These are phyloP conservation scores for Hippoglossus stenolepis DNA, from an alignment of 2,113 vertebrate genomes.

Conservation along the genomic window DNA sequence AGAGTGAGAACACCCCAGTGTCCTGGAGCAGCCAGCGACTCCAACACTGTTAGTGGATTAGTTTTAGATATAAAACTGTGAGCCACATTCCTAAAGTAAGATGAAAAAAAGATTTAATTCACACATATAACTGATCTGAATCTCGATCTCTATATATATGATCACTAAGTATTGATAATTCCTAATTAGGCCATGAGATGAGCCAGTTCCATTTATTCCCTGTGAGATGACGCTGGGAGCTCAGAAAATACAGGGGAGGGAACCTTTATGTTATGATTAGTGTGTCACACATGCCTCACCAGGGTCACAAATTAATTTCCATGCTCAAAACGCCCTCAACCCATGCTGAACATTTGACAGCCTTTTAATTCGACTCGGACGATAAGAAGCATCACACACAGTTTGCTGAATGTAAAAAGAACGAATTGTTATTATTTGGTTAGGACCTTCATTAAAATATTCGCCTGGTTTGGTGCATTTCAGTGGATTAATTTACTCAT, in stretches of 20 bases:
- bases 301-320: neutral
- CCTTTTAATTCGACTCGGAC: neutral
- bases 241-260: neutral
- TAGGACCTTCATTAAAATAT: too few species aligned
- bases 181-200: too few species aligned
- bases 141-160: too few species aligned
- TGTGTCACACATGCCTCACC: neutral
- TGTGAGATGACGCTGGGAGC: neutral
- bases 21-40: too few species aligned
- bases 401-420: too few species aligned
- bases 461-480: too few species aligned
- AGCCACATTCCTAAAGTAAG: neutral
- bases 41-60: slow-evolving; percentile 1
- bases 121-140: neutral
- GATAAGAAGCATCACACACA: too few species aligned
- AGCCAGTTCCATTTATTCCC: too few species aligned
- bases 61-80: neutral
- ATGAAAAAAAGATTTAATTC: neutral
- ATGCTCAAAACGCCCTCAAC: neutral
- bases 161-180: too few species aligned
- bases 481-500: too few species aligned
- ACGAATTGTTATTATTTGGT: too few species aligned
- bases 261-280: neutral
- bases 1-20: too few species aligned
- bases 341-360: neutral